Evolutionary conservation across 2,113 vertebrate species (phyloP), one percentile per base, ranked within the genome.

Genomic region (Thunnus maccoyii): DNA sequence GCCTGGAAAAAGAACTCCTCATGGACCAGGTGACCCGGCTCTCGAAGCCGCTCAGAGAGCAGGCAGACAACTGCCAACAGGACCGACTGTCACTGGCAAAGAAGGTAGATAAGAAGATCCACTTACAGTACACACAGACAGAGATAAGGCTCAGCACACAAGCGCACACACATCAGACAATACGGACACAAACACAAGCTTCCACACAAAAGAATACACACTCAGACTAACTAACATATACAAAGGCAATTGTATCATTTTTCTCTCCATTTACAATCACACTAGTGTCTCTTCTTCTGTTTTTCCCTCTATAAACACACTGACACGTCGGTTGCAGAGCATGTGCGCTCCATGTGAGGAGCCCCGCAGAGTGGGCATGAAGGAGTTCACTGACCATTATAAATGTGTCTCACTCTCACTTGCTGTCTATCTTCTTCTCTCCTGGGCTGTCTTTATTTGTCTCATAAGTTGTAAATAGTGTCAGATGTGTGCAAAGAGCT

Each of bases 1-100:
- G 97, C 81, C 85, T 97, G 92, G 96, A 98, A 79, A 97, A 91
- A 36, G 95, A 96, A 17, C 92, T 97, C 66, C 94, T 98, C 15
- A 94, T 93, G 0, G 93, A 98, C 64, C 97, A 97, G 20, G 88
- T 98, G 82, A 95, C 92, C 1, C 81, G 84, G 46, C 93, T 99
- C 64, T 94, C 92, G 0, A 92, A 95, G 57, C 93, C 94, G 27
- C 90, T 96, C 51, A 81, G 48, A 2, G 57, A 83, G 25, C 93
- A 89, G 76, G 93, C 77, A 0, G 92, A 96, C 46, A 90, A 85
- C 0, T 47, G 94, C 90, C 96, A 92, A 72, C 80, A 95, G 72
- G 96, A 97, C 92, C 89, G 87, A 0, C 93, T 98, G 71, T 84
- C 91, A 0, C 77, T 97, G 3, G 95, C 97, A 2, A 96, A 94